Evolutionary conservation across 1,140 invertebrate species (phyloP).

Genomic region (Plectrocnemia conspersa): DNA sequence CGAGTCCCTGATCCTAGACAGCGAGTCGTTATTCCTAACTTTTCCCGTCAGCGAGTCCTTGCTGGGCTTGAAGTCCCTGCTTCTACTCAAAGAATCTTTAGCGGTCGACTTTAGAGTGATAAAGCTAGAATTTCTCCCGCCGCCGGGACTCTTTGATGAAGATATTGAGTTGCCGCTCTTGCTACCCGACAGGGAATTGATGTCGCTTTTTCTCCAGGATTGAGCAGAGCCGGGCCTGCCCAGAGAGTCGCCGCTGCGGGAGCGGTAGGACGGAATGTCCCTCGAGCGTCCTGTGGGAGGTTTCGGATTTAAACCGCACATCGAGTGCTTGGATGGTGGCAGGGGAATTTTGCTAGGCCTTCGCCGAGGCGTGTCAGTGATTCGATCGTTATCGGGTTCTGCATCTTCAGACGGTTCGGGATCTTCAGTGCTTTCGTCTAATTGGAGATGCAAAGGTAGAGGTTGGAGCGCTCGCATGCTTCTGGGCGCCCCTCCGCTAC

Average conservation of each 20-base stretch:
- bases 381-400: conserved; percentile 37
- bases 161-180: conserved; percentile 39
- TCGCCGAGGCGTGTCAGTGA: conserved; percentile 50
- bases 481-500: conserved; percentile 34
- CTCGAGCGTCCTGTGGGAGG: conserved; percentile 47
- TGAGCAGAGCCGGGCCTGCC: conserved; percentile 49
- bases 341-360: conserved; percentile 69
- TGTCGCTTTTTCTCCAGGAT: conserved; percentile 43
- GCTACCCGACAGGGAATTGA: conserved; percentile 39
- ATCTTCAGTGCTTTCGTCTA: conserved; percentile 55
- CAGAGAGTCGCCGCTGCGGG: conserved; percentile 46
- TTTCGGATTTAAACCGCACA: conserved; percentile 50
- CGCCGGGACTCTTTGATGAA: conserved; percentile 37
- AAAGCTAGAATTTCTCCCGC: conserved; percentile 27
- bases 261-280: conserved; percentile 40
- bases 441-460: conserved; percentile 50
- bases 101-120: conserved; percentile 23
- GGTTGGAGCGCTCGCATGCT: conserved; percentile 50
- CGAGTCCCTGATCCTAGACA: conserved; percentile 41
- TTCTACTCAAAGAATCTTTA: conserved; percentile 45
- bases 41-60: conserved; percentile 58
- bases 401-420: conserved; percentile 55
- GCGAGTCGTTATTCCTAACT: conserved; percentile 50
- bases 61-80: conserved; percentile 51
- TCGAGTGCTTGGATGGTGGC: conserved; percentile 50